Evolutionary conservation across 92 coral and sea anemone genomes (phyloP), one percentile per base, ranked within the genome.

Genomic region (Phenganax subtilis): DNA sequence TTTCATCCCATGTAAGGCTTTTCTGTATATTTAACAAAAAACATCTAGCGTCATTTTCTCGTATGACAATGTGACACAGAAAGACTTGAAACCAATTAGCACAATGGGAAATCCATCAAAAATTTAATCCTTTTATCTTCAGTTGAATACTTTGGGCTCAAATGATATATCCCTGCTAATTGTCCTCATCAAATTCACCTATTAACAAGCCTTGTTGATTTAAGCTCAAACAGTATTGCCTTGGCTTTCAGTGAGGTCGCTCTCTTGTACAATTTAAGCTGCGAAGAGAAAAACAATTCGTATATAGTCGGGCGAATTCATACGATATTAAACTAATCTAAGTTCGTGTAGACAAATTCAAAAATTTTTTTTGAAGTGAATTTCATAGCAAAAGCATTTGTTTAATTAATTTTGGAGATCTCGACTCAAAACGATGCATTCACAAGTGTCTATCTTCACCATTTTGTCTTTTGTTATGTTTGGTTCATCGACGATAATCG

Each of bases 61-160:
- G 56, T 17, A 10, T 25, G 51, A 31, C 80, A 52, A 51, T 30
- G 14, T 52, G 59, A 72, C 77, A 51, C 29, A 3, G 47, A 51
- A 62, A 1, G 60, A 8, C 37, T 15, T 31, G 10, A 78, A 78
- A 44, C 82, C 82, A 37, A 61, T 62, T 61, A 62, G 61, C 72
- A 72, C 82, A 30, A 37, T 78, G 72, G 63, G 63, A 78, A 78
- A 16, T 29, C n/a, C 81, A 74, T 76, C 11, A 57, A 30, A 20
- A 0, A 30, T 6, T 56, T 78, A 78, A 78, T 78, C 82, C 82
- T 67, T 37, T 78, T 78, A 72, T 78, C 29, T 37, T 51, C 10
- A 10, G 44, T 61, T 16, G 72, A 78, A 25, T 14, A 25, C 65
- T 59, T 59, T 9, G 29, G 57, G 12, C 5, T 37, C 47, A 37